Percentiles rank a stretch among this genome's conserved stretches.
These are phyloP conservation scores for Lepeophtheirus salmonis DNA, from an alignment of 1,140 invertebrate species.

Conservation along the genomic window DNA sequence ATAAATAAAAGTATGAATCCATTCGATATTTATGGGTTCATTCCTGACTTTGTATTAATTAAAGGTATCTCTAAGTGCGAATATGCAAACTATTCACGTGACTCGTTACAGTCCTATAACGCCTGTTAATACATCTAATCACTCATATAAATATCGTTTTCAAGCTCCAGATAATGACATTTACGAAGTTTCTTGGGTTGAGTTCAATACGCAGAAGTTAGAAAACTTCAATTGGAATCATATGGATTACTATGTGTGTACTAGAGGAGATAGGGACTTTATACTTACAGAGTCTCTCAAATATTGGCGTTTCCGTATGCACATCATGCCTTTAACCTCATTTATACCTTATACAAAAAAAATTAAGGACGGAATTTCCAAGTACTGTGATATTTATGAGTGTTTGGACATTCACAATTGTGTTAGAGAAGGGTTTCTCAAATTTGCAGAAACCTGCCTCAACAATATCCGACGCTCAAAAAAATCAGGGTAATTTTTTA, in stretches of 20 bases:
- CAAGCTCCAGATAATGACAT: conserved; percentile 77
- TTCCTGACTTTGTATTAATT: no score
- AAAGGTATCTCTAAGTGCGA: background rate
- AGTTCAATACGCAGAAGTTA: conserved; percentile 78
- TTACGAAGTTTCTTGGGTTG: conserved; percentile 82
- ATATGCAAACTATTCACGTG: conserved; percentile 50
- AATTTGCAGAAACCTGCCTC: conserved; percentile 65
- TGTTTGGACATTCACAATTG: conserved; percentile 40
- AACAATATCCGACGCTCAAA: background rate
- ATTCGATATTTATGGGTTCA: no score
- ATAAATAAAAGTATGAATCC: no score
- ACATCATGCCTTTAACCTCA: conserved; percentile 56
- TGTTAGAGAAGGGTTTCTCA: conserved; percentile 51
- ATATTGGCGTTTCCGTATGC: conserved; percentile 82
- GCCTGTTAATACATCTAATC: conserved; percentile 24
- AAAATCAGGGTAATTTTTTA: background rate
- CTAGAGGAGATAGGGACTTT: conserved; percentile 46
- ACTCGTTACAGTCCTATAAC: conserved; percentile 78
- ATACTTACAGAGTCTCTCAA: conserved; percentile 37
- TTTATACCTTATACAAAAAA: conserved; percentile 27
- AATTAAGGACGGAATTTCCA: conserved; percentile 32
- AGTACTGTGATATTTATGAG: conserved; percentile 53
- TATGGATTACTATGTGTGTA: conserved; percentile 88
- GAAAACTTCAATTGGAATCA: conserved; percentile 98
- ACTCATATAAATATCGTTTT: conserved; percentile 75